Evolutionary conservation across 2,888 invertebrate genomes (phyloP), one percentile per base, ranked within the genome.

Genomic region (Mellilla xanthometata): DNA sequence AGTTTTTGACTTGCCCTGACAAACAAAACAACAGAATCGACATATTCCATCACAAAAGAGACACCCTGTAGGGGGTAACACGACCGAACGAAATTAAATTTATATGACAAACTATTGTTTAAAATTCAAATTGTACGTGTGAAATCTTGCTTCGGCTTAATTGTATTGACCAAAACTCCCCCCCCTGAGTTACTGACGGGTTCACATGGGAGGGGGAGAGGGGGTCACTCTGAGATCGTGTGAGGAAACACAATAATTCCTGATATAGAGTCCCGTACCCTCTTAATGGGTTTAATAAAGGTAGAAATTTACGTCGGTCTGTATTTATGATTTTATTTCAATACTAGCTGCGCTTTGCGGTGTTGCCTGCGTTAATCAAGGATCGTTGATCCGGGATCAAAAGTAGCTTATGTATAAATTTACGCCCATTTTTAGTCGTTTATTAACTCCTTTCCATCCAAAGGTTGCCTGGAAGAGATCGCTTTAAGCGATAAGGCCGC

Each of bases 61-160:
- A 61, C 86, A 80, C 30, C 77, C 84, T 73, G 56, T 76, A 68
- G 33, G 46, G 52, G 46, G 52, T 62, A 72, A 71, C 68, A 68
- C 60, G 64, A 65, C 63, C 60, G 64, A 71, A 78, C 83, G 73
- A 82, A 85, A 88, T 86, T 83, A 82, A 86, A 86, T 88, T 85
- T 81, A 84, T 84, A 81, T 84, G 85, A 86, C 87, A 85, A 88
- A 88, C 88, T 88, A 88, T 86, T 85, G 86, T 83, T 86, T 83
- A 86, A 88, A 86, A 88, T 88, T 88, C 85, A 86, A 84, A 88
- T 86, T 76, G 83, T 81, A 83, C 85, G 83, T 81, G 81, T 79
- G 77, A 86, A 87, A 88, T 88, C 85, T 87, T 86, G 78, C 76
- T 68, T 67, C 58, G 69, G 81, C 83, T 78, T 86, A 85, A 85